A percentile compares a stretch with the other conserved stretches of the same genome.
phyloP scores from a whole-genome alignment of 30 jellyfish, hydroid and myxozoan species.

The Pelagia noctiluca region DNA sequence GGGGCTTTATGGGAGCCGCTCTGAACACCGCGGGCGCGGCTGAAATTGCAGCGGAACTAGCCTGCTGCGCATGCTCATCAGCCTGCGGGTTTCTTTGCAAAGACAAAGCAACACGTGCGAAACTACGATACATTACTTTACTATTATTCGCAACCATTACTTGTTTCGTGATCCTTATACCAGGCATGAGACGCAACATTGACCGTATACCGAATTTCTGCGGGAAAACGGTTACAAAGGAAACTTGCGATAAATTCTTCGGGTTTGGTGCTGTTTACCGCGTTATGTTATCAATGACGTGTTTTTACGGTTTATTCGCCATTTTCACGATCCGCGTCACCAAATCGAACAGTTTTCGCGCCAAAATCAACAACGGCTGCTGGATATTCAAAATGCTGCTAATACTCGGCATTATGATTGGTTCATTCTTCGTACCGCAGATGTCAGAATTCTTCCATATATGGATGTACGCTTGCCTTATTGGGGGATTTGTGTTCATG shows the following conservation, averaged over 20 bases:
- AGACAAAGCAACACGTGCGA: constrained; percentile 97
- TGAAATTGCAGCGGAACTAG: constrained; percentile 97
- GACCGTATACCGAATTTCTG: constrained; percentile 92
- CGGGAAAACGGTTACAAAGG: constrained; percentile 80
- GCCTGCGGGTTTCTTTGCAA: constrained; percentile 89
- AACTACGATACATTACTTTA: constrained; percentile 83
- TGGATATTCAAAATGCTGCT: constrained; percentile 85
- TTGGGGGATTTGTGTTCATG: constrained; percentile 93
- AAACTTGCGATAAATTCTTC: constrained; percentile 90
- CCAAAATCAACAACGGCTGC: constrained; percentile 88
- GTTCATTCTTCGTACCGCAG: constrained; percentile 81
- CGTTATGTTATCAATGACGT: constrained; percentile 77
- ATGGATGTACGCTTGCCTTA: constrained; percentile 95
- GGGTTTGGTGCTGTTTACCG: constrained; percentile 98
- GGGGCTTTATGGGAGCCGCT: constrained; percentile 96
- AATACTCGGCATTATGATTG: constrained; percentile 60
- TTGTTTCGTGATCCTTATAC: constrained; percentile 83
- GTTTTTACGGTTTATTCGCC: constrained; percentile 83
- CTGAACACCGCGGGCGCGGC: constrained; percentile 99
- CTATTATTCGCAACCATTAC: constrained; percentile 88
- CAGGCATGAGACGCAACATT: constrained; percentile 91
- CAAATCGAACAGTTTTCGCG: constrained; percentile 85
- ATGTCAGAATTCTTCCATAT: constrained; percentile 89
- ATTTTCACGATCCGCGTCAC: constrained; percentile 78
- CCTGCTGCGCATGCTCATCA: constrained; percentile 99